Percentiles rank a stretch among this genome's conserved stretches.
Evolutionary conservation across 2,113 vertebrate species (phyloP).

Genomic region (Camelus dromedarius): DNA sequence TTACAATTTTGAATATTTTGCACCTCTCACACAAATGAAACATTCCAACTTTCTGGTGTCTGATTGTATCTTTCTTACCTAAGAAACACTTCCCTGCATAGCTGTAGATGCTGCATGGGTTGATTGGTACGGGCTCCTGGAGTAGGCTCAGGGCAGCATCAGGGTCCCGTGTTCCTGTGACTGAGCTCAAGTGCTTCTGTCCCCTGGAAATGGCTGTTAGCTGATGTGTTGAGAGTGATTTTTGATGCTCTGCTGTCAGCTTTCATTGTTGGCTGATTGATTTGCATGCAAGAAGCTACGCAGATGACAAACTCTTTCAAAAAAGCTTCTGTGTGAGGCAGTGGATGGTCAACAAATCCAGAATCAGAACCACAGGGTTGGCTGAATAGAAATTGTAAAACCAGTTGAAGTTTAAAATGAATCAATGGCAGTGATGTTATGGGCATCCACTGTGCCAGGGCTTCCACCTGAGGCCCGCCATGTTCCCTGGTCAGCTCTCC

Average conservation of each 20-base stretch:
- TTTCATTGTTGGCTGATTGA: slow-evolving; percentile 28
- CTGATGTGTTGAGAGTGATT: not conserved
- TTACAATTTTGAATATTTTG: slow-evolving; percentile 69
- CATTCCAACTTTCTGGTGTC: not conserved
- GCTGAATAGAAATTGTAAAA: slow-evolving; percentile 68
- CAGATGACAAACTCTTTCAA: slow-evolving; percentile 23
- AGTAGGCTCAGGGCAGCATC: not conserved
- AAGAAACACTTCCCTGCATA: not conserved
- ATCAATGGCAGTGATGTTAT: slow-evolving; percentile 49
- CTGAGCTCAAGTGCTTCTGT: not conserved
- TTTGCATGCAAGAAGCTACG: slow-evolving; percentile 73
- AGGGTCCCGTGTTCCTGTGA: not conserved
- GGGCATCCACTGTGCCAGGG: not conserved
- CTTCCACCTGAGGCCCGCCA: not conserved
- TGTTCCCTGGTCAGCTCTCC: not conserved
- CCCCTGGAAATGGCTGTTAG: slow-evolving; percentile 42
- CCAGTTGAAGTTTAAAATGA: slow-evolving; percentile 85
- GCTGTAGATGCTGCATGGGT: not conserved
- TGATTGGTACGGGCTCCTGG: slow-evolving; percentile 39
- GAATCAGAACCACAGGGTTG: slow-evolving; percentile 42
- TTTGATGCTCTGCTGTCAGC: slow-evolving; percentile 26
- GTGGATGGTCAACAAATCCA: slow-evolving; percentile 32
- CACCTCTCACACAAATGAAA: slow-evolving; percentile 69
- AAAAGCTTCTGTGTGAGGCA: slow-evolving; percentile 11
- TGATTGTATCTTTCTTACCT: not conserved